A percentile compares a stretch with the other conserved stretches of the same genome.
These are phyloP conservation scores for Miniopterus natalensis DNA, from an alignment of 2,113 vertebrate genomes.

Conservation along the genomic window DNA sequence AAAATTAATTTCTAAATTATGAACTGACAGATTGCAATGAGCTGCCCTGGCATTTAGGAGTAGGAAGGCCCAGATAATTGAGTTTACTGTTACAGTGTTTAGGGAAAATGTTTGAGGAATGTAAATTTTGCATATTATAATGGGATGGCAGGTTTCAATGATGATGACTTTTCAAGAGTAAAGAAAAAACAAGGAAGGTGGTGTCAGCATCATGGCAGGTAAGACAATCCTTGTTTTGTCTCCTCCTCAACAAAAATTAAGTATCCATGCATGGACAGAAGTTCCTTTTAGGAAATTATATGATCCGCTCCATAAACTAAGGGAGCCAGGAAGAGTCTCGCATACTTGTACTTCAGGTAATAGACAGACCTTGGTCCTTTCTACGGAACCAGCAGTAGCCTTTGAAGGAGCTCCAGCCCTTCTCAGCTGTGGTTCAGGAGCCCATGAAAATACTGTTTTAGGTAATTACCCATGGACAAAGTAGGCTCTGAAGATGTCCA, in stretches of 20 bases:
- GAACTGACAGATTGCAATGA: slow-evolving; percentile 61
- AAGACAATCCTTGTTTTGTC: background rate
- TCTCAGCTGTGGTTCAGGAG: background rate
- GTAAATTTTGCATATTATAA: background rate
- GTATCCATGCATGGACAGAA: background rate
- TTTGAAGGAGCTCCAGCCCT: background rate
- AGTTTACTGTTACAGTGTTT: slow-evolving; percentile 5
- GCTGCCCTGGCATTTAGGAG: slow-evolving; percentile 53
- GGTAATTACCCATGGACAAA: background rate
- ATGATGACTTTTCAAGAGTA: slow-evolving; percentile 34
- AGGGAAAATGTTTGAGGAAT: slow-evolving; percentile 53
- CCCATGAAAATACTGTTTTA: background rate
- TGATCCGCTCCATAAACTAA: background rate
- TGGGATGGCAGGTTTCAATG: background rate
- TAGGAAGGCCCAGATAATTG: slow-evolving; percentile 28
- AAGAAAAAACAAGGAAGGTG: background rate
- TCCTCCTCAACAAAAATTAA: background rate
- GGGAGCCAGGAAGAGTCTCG: background rate
- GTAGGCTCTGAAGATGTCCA: background rate
- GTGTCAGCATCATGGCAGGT: background rate
- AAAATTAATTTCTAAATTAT: slow-evolving; percentile 76
- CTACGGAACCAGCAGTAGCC: background rate
- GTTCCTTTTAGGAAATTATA: background rate
- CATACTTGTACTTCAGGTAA: background rate
- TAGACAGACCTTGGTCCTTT: background rate